Evolutionary conservation across 2,888 invertebrate species (phyloP).

Genomic region (Erebia aethiops): DNA sequence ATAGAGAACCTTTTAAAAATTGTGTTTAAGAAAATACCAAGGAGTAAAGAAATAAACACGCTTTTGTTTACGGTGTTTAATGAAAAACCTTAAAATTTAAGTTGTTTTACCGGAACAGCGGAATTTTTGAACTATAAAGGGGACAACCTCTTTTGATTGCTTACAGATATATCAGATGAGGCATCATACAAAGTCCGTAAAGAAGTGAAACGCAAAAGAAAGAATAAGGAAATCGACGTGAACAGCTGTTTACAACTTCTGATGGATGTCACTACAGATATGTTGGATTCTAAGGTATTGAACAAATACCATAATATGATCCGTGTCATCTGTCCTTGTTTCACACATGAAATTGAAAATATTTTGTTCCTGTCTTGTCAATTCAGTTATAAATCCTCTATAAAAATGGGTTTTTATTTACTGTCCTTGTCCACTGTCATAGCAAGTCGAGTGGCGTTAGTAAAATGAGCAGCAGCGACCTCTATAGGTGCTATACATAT

Average conservation of each 20-base stretch:
- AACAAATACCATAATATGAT: not conserved
- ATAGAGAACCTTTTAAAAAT: too few species aligned
- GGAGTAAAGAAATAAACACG: not conserved
- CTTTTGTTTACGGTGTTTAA: not conserved
- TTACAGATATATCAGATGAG: constrained; percentile 65
- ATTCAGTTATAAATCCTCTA: too few species aligned
- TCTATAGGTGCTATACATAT: constrained; percentile 55
- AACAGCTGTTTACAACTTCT: constrained; percentile 96
- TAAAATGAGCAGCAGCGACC: constrained; percentile 48
- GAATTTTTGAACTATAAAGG: too few species aligned
- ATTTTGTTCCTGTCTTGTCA: too few species aligned
- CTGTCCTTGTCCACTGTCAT: constrained; percentile 64
- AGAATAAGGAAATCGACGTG: constrained; percentile 89
- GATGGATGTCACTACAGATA: constrained; percentile 93
- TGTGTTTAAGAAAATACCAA: too few species aligned
- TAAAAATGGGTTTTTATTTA: not conserved
- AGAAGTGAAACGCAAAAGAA: constrained; percentile 68
- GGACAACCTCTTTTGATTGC: not conserved
- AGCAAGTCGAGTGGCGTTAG: constrained; percentile 60
- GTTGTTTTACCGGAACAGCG: not conserved
- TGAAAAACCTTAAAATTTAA: too few species aligned
- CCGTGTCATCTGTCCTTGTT: not conserved
- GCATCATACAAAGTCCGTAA: constrained; percentile 72
- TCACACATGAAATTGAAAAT: not conserved
- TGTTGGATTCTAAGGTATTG: constrained; percentile 74